phyloP scores from a whole-genome alignment of 2,888 invertebrate species.

The Cheilosia variabilis region DNA sequence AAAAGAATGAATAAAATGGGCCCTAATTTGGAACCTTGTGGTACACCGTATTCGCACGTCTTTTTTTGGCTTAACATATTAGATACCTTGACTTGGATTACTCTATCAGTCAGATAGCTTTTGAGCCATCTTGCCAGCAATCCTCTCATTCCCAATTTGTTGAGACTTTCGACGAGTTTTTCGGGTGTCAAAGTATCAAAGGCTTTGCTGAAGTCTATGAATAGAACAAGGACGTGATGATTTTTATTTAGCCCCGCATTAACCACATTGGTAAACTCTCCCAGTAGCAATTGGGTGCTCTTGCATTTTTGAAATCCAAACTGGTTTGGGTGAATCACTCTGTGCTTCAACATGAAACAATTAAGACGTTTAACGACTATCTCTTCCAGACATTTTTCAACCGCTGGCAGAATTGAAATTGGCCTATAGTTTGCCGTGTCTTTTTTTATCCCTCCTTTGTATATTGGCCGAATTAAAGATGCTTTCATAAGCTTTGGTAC shows the following conservation, averaged over 20 bases:
- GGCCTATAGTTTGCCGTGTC: no score
- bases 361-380: neutral
- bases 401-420: no score
- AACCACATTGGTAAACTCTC: neutral
- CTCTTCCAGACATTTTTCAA: neutral
- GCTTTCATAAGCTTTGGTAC: neutral
- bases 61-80: no score
- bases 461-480: neutral
- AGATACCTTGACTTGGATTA: no score
- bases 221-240: conserved; percentile 6
- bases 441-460: no score
- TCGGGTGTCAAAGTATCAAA: neutral
- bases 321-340: neutral
- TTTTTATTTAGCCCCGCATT: conserved; percentile 18
- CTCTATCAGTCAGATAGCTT: no score
- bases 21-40: no score
- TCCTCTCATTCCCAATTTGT: conserved; percentile 1
- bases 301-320: conserved; percentile 13
- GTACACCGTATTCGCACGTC: no score
- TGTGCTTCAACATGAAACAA: neutral
- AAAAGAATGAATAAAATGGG: no score
- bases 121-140: neutral
- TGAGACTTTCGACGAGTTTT: neutral
- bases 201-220: conserved; percentile 29
- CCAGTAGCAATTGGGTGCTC: neutral